Evolutionary conservation across 2,113 vertebrate genomes (phyloP).

Genomic region (Malurus elegans): DNA sequence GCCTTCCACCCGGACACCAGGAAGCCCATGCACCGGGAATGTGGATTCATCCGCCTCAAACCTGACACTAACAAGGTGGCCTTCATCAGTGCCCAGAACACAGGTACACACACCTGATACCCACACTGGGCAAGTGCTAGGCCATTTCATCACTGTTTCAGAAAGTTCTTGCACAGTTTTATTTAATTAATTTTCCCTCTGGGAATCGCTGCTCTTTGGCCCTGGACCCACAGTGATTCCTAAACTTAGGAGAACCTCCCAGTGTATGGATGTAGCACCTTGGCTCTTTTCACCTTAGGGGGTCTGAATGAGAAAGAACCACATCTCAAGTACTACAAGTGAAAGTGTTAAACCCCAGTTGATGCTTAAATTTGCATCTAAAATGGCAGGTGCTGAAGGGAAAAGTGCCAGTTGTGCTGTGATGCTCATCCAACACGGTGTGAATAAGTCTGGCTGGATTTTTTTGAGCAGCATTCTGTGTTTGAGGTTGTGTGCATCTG

Average conservation of each 20-base stretch:
- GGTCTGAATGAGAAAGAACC: not conserved
- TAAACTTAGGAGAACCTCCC: not conserved
- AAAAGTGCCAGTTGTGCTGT: not conserved
- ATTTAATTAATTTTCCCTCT: not conserved
- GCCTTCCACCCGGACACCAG: slow-evolving; percentile 86
- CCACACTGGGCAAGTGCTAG: not conserved
- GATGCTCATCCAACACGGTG: accelerated
- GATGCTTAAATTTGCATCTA: not conserved
- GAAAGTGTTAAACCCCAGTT: not conserved
- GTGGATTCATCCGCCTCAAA: slow-evolving; percentile 91
- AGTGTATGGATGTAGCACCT: not conserved
- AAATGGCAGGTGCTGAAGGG: not conserved
- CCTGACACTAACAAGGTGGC: slow-evolving; percentile 90
- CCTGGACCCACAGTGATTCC: not conserved
- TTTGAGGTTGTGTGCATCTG: not conserved
- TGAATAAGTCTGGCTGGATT: not conserved
- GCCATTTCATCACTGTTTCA: not conserved
- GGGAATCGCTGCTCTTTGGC: accelerated
- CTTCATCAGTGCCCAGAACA: slow-evolving; percentile 94
- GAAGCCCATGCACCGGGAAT: slow-evolving; percentile 91
- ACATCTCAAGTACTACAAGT: not conserved
- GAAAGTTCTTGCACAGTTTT: not conserved
- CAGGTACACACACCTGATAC: slow-evolving; percentile 72
- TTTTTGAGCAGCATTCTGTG: not conserved
- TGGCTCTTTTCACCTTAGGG: not conserved